phyloP scores from a whole-genome alignment of 2,797 vertebrate species.

The Sebastes goodei region DNA sequence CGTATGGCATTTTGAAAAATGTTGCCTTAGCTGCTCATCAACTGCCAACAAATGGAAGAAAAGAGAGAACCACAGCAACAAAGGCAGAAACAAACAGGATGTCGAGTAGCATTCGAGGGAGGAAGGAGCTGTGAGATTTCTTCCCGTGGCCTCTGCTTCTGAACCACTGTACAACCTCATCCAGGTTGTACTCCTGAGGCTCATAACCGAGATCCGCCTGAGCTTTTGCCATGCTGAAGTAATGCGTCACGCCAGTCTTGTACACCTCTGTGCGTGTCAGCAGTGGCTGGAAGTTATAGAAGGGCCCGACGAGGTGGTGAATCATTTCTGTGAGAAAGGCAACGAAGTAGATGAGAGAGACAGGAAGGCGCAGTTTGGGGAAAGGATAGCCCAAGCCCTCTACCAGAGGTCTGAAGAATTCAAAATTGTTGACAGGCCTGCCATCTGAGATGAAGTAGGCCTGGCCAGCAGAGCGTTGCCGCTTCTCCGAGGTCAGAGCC shows the following conservation, averaged over 20 bases:
- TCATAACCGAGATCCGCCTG: constrained; percentile 88
- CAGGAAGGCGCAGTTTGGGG: constrained; percentile 87
- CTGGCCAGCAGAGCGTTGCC: constrained; percentile 88
- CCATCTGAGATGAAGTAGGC: constrained; percentile 96
- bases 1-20: neutral
- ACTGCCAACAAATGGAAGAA: constrained; percentile 78
- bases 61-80: constrained; percentile 75
- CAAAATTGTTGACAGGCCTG: constrained; percentile 93
- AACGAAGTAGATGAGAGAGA: constrained; percentile 87
- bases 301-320: constrained; percentile 80
- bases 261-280: constrained; percentile 95
- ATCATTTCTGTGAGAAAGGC: constrained; percentile 91
- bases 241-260: constrained; percentile 94
- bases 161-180: constrained; percentile 93
- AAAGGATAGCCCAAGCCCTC: constrained; percentile 93
- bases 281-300: constrained; percentile 95
- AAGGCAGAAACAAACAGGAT: constrained; percentile 77
- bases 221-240: constrained; percentile 93
- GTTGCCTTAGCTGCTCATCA: neutral
- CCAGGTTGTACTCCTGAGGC: constrained; percentile 83
- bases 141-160: constrained; percentile 84
- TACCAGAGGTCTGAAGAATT: constrained; percentile 93
- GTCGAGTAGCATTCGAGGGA: constrained; percentile 66
- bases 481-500: constrained; percentile 81
- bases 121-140: constrained; percentile 41